These are phyloP conservation scores for Leiothrix lutea DNA, from an alignment of 2,113 vertebrate species.

Conservation along the genomic window DNA sequence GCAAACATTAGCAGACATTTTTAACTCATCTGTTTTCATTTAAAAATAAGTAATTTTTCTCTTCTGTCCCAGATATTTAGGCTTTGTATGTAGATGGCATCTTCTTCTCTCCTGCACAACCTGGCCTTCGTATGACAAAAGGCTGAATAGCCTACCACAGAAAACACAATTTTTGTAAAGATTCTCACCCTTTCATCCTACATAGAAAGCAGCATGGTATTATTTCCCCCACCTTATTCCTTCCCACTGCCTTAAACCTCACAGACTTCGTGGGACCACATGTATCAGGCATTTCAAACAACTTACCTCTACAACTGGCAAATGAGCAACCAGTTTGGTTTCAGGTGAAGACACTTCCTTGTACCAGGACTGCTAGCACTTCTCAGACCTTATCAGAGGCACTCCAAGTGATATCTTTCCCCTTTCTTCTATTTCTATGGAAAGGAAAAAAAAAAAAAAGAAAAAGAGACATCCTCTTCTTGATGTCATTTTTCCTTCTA, in stretches of 20 bases:
- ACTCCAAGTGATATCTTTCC: neutral
- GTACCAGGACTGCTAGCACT: neutral
- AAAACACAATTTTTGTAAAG: neutral
- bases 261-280: rapidly evolving
- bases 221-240: neutral
- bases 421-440: constrained; percentile 15
- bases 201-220: neutral
- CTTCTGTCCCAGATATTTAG: neutral
- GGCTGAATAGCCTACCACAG: neutral
- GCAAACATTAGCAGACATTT: neutral
- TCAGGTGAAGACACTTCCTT: neutral
- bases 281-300: neutral
- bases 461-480: neutral
- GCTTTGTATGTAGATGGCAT: neutral
- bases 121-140: neutral
- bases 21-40: neutral
- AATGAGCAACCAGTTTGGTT: neutral
- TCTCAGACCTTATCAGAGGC: neutral
- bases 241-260: neutral
- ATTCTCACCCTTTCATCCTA: neutral
- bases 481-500: constrained; percentile 50
- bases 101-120: neutral
- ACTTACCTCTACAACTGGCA: neutral
- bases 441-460: neutral
- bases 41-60: neutral